Conservation (phyloP, 2,113 vertebrate species). For the Callospermophilus lateralis region DNA sequence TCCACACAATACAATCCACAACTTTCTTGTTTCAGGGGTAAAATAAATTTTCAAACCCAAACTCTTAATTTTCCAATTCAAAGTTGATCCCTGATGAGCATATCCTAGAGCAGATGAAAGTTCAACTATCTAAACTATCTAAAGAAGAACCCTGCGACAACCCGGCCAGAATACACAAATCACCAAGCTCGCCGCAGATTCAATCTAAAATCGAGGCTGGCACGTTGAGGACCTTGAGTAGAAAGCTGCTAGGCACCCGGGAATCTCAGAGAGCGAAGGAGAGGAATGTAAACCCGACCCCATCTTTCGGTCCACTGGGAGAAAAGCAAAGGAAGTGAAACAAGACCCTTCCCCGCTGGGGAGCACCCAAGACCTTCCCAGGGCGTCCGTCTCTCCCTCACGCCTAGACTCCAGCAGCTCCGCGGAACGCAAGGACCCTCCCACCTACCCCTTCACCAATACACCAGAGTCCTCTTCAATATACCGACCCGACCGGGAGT, state of each 20-base stretch:
- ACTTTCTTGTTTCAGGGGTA: conserved; percentile 45
- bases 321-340: background rate
- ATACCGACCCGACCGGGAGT: background rate
- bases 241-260: background rate
- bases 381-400: background rate
- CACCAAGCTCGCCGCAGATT: background rate
- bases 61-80: conserved; percentile 7
- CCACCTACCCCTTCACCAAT: background rate
- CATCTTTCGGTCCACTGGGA: background rate
- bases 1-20: conserved; percentile 6
- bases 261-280: background rate
- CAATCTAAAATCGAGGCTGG: background rate
- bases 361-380: background rate
- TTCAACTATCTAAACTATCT: background rate
- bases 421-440: background rate
- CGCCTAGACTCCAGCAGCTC: background rate
- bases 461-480: background rate
- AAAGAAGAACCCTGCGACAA: background rate
- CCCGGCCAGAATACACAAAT: background rate
- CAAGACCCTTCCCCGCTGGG: background rate
- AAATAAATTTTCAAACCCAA: conserved; percentile 4
- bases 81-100: background rate
- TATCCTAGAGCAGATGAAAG: background rate
- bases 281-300: background rate
- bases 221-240: background rate